phyloP scores from a whole-genome alignment of 1,140 invertebrate species.

The Lepeophtheirus salmonis region DNA sequence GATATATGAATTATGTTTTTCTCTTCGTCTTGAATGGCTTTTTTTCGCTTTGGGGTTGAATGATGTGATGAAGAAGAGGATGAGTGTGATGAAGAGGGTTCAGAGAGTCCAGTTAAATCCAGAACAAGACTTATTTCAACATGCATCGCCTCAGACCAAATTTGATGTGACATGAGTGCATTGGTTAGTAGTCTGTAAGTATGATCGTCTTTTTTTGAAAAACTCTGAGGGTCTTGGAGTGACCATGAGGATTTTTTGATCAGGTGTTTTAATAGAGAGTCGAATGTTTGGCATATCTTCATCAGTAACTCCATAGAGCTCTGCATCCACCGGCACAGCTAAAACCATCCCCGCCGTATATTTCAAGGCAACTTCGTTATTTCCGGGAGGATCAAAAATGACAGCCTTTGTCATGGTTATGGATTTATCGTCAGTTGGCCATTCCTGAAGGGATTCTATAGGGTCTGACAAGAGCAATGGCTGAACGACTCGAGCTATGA shows the following conservation, averaged over 20 bases:
- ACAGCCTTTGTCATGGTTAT: constrained; percentile 54
- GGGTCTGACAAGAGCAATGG: constrained; percentile 43
- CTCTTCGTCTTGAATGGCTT: background rate
- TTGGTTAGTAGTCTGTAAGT: constrained; percentile 4
- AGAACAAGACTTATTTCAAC: constrained; percentile 4
- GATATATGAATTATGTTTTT: constrained; percentile 4
- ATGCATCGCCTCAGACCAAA: constrained; percentile 15
- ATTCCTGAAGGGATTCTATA: constrained; percentile 30
- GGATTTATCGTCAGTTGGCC: constrained; percentile 32
- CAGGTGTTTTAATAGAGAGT: constrained; percentile 4
- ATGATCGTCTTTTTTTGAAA: background rate
- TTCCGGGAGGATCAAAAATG: constrained; percentile 60
- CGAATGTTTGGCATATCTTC: constrained; percentile 3
- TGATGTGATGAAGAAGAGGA: no score
- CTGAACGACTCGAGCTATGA: constrained; percentile 53
- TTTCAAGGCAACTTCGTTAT: constrained; percentile 65
- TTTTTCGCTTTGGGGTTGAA: no score
- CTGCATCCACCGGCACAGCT: constrained; percentile 38
- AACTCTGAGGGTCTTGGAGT: background rate
- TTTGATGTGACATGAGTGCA: constrained; percentile 11
- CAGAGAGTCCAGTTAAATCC: background rate
- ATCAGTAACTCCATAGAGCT: background rate
- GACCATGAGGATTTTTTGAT: constrained; percentile 5
- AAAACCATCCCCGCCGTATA: constrained; percentile 78
- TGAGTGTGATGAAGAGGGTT: no score